Evolutionary conservation across 2,888 invertebrate species (phyloP).

Genomic region (Alloscopus bannaensis): DNA sequence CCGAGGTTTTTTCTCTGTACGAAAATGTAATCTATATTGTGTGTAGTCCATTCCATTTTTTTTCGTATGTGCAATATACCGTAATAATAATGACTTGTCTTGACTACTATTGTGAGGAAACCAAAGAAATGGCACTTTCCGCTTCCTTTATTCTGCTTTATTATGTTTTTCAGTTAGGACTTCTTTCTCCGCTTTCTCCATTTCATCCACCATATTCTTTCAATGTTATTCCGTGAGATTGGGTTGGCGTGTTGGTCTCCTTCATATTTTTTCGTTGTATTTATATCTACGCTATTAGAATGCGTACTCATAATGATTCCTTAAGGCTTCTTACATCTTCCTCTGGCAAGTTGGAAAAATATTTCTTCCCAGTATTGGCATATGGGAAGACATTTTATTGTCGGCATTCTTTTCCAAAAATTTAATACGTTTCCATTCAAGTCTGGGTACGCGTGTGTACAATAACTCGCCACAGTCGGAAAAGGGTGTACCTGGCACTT

Average conservation of each 20-base stretch:
- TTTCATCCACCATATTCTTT: conserved; percentile 15
- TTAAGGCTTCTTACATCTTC: no score
- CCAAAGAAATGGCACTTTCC: conserved; percentile 53
- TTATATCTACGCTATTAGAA: not conserved
- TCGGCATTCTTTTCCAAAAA: conserved; percentile 8
- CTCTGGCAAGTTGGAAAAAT: no score
- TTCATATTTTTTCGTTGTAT: not conserved
- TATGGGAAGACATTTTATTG: not conserved
- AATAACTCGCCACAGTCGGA: conserved; percentile 32
- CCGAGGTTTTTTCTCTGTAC: not conserved
- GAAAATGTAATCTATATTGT: not conserved
- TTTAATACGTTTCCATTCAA: conserved; percentile 36
- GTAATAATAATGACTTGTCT: conserved; percentile 58
- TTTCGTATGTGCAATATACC: conserved; percentile 47
- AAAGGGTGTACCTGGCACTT: conserved; percentile 51
- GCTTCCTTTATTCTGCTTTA: conserved; percentile 36
- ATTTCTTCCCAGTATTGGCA: not conserved
- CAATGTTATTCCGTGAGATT: not conserved
- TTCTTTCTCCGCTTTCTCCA: not conserved
- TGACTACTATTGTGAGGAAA: conserved; percentile 46
- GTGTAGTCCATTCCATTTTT: not conserved
- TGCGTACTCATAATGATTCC: no score
- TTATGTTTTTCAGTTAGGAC: conserved; percentile 3
- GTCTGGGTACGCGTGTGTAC: conserved; percentile 6
- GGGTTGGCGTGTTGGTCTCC: not conserved